Conservation (phyloP, 2,113 vertebrate genomes). For the Murina feae region DNA sequence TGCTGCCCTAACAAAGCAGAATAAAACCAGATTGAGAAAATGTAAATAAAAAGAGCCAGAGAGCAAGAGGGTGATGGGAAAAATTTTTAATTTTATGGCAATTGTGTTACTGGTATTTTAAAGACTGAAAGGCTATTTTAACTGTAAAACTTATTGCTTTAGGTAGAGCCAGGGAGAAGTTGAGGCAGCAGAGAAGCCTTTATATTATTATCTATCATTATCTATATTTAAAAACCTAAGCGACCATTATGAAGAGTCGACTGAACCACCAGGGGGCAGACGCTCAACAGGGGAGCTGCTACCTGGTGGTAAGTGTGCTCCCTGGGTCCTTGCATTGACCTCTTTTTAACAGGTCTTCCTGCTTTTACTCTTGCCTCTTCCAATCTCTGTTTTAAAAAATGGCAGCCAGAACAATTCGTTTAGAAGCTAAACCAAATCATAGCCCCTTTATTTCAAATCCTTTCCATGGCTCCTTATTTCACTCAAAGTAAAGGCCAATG, state of each 20-base stretch:
- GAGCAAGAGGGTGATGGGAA: not conserved
- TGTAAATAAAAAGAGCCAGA: conserved; percentile 38
- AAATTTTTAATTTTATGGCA: conserved; percentile 13
- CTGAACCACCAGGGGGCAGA: too few species aligned
- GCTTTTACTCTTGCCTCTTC: not conserved
- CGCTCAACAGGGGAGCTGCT: too few species aligned
- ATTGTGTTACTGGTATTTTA: conserved; percentile 28
- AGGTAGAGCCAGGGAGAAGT: not conserved
- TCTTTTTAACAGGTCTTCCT: not conserved
- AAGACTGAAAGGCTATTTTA: conserved; percentile 28
- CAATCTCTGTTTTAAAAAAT: conserved; percentile 8
- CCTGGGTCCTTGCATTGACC: not conserved
- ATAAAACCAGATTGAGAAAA: conserved; percentile 19
- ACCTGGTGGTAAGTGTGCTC: not conserved
- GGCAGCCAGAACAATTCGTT: not conserved
- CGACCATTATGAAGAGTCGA: too few species aligned
- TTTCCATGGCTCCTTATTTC: not conserved
- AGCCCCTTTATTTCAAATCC: not conserved
- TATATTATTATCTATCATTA: not conserved
- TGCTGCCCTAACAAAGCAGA: conserved; percentile 71
- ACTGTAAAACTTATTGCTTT: conserved; percentile 13
- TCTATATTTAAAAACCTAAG: too few species aligned
- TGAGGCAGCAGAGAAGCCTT: conserved; percentile 5
- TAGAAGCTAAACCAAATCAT: not conserved
- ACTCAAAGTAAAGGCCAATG: not conserved